These are phyloP conservation scores for Ferrisia virgata DNA, from an alignment of 2,888 invertebrate species.

Conservation along the genomic window DNA sequence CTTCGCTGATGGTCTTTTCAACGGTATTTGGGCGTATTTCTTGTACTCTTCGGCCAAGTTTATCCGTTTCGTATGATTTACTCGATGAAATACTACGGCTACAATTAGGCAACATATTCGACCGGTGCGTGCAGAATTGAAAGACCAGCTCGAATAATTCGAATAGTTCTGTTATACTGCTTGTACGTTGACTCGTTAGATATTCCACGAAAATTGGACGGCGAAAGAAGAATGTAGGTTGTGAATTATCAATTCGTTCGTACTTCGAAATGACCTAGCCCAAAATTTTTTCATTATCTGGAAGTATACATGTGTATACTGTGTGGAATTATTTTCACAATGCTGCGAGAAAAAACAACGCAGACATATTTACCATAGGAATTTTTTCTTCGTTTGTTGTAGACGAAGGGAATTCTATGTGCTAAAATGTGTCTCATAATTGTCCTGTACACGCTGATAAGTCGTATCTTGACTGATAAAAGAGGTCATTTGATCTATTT, in stretches of 20 bases:
- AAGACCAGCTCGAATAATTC: neutral
- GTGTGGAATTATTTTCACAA: too few species aligned
- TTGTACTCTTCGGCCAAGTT: neutral
- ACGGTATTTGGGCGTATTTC: neutral
- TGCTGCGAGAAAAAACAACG: too few species aligned
- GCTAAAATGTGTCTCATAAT: too few species aligned
- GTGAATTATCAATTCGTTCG: neutral
- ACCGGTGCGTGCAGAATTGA: neutral
- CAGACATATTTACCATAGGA: too few species aligned
- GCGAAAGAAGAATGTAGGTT: neutral
- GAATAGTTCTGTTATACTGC: neutral
- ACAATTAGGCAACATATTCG: constrained; percentile 8
- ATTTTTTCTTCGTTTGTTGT: too few species aligned
- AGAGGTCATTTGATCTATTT: too few species aligned
- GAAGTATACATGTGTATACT: too few species aligned
- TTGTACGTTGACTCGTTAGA: neutral
- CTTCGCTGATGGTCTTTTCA: neutral
- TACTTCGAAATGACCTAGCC: neutral
- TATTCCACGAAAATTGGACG: neutral
- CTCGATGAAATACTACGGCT: neutral
- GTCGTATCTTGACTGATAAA: too few species aligned
- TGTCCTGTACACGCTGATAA: too few species aligned
- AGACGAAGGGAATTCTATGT: too few species aligned
- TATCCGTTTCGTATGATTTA: neutral
- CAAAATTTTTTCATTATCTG: neutral